Base-by-base conservation (phyloP, 2,888 invertebrate species). In the Drosophila mercatorum region DNA sequence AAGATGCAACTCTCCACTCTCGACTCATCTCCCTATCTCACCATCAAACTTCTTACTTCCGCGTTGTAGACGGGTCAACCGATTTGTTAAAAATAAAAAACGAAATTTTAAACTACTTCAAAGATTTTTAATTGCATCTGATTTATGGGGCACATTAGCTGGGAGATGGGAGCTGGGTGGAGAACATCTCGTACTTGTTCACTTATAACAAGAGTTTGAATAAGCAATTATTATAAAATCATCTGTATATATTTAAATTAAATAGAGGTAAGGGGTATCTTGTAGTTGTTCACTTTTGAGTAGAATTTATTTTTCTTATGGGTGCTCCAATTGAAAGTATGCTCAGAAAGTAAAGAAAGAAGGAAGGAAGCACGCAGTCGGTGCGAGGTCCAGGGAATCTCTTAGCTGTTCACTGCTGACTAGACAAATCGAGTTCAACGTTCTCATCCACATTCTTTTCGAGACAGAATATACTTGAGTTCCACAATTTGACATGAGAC, bases 1-100 rank as follows among this genome's bases (percentile, higher is more conserved):
- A 91, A 83, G 55, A 12, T 22, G 47, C 31, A 28, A 46, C 51
- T 14, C 3, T 2, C 11, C 10, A 26, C 49, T 2, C 22, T 6
- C 47, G 28, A 34, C 31, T 47, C 43, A 41, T 55, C 55, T 31
- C 17, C 6, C 3, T 55, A 12, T 53, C 44, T 36, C 56, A 43
- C 8, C n/a, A 49, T 59, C 51, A 41, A 62, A 66, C 71, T 59
- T 44, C 44, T 26, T 12, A 56, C 7, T 28, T 55, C 55, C 55
- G 26, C 55, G 28, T 55, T 55, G 55, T 56, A 56, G 31, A 69
- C 49, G 53, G 68, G 34, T 43, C 38, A 52, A 44, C 36, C 34
- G 64, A 6, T 46, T 22, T 22, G 44, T 36, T 12, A 26, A 49
- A 36, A 40, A 44, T 46, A 62, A 64, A 72, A 68, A 76, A 57